Percentiles rank a stretch among this genome's conserved stretches.
phyloP scores from a whole-genome alignment of 2,888 invertebrate species.

The Chrysolina oricalcia region DNA sequence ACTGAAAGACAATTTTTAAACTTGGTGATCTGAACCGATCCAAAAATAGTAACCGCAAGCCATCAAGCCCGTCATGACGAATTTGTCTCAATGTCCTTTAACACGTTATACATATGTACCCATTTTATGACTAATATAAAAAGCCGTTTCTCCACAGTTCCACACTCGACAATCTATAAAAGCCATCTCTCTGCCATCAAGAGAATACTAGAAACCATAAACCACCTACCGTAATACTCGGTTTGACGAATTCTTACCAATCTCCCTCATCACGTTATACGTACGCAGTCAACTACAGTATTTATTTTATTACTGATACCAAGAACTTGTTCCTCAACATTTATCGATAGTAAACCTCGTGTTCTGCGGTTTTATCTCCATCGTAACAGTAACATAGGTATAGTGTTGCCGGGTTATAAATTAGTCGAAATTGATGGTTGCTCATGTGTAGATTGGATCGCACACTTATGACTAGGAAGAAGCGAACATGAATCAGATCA shows the following conservation, averaged over 20 bases:
- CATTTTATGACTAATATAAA: background rate
- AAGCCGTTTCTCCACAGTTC: background rate
- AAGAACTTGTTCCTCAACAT: constrained; percentile 38
- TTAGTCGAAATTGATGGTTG: constrained; percentile 33
- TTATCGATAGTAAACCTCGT: constrained; percentile 43
- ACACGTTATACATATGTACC: background rate
- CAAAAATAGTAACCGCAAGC: background rate
- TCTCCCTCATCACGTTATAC: constrained; percentile 9
- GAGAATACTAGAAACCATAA: constrained; percentile 3
- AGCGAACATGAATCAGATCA: constrained; percentile 18
- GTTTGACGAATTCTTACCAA: background rate
- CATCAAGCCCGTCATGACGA: background rate
- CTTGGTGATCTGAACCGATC: too few species aligned
- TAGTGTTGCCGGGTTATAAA: constrained; percentile 31
- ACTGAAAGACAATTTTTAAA: too few species aligned
- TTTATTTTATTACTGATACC: constrained; percentile 35
- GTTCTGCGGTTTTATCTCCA: constrained; percentile 35
- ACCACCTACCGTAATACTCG: constrained; percentile 5
- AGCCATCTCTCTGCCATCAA: constrained; percentile 8
- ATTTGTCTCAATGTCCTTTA: background rate
- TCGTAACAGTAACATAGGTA: constrained; percentile 35
- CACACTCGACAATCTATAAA: constrained; percentile 10
- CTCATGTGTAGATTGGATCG: constrained; percentile 32
- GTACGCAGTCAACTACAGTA: constrained; percentile 10
- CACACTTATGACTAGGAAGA: constrained; percentile 12